Evolutionary conservation across 2,113 vertebrate species (phyloP), one percentile per base, ranked within the genome.

Genomic region (Urocolius indicus): DNA sequence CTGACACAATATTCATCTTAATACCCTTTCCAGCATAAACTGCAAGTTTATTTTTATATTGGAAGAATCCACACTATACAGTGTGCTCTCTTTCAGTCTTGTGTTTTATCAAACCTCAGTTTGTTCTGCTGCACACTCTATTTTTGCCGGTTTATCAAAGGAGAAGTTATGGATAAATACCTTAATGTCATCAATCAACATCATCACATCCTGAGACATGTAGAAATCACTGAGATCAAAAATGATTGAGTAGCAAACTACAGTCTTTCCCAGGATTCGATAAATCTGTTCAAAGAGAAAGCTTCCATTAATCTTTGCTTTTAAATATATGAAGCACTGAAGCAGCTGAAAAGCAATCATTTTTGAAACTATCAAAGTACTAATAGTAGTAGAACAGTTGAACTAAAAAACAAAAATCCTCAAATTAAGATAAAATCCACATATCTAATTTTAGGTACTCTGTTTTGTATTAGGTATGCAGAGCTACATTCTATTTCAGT

Each of bases 191-290:
- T 99, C 99, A 87, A 99, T 99, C 96, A 99, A 97, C 96, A 99
- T 98, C 98, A 99, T 98, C 68, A 99, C 99, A 96, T 99, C 99
- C 84, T 99, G 99, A 87, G 99, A 99, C 98, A 99, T 98, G 98
- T 99, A 99, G 97, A 99, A 99, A 98, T 99, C 99, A 82, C 99
- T 99, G 36, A 99, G 98, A 98, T 99, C 99, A 94, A 99, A 99
- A 94, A 99, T 99, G 94, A 99, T 99, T 2, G 99, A 99, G 96
- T 99, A 99, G 96, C 99, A 99, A 84, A 99, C 99, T 67, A 99
- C 99, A 17, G 99, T 99, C 98, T 99, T 99, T 27, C 99, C 99
- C 32, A 99, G 97, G 78, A 99, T 99, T 41, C 99, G 98, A 97
- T 99, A 99, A 96, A 99, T 99, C 99, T 99, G 97, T 66, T 77